Evolutionary conservation across 2,888 invertebrate genomes (phyloP).

Genomic region (Cataglyphis altisquamis): DNA sequence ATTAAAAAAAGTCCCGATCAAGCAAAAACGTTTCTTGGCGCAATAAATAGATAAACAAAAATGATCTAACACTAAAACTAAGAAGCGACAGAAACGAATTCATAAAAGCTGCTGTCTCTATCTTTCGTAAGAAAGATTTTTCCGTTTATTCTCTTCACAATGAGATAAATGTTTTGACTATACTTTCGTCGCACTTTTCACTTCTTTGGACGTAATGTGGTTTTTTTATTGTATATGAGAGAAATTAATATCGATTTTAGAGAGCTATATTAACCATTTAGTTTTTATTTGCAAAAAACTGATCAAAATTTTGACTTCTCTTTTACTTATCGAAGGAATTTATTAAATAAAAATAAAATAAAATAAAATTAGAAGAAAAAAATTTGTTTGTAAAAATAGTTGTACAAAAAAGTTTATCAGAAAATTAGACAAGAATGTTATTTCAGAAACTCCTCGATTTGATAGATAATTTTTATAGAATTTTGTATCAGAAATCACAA

Average conservation of each 20-base stretch:
- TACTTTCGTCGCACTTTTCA: neutral
- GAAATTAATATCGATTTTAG: neutral
- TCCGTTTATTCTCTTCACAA: neutral
- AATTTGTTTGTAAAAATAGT: neutral
- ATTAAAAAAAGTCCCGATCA: neutral
- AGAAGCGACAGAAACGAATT: neutral
- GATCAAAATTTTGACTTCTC: neutral
- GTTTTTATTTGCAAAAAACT: neutral
- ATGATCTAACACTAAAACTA: neutral
- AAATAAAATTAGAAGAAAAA: neutral
- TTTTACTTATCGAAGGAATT: neutral
- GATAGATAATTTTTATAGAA: no score
- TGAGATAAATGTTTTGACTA: neutral
- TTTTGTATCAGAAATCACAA: no score
- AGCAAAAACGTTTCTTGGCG: neutral
- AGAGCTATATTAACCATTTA: neutral
- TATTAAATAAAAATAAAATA: neutral
- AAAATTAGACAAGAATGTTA: neutral
- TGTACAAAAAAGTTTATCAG: neutral
- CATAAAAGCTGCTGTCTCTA: neutral
- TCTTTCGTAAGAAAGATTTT: neutral
- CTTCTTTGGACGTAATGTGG: neutral
- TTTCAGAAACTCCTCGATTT: no score
- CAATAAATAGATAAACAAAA: neutral
- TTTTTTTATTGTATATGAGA: neutral